Base-by-base conservation (phyloP, 2,888 invertebrate genomes). In the Yponomeuta plumbellus region DNA sequence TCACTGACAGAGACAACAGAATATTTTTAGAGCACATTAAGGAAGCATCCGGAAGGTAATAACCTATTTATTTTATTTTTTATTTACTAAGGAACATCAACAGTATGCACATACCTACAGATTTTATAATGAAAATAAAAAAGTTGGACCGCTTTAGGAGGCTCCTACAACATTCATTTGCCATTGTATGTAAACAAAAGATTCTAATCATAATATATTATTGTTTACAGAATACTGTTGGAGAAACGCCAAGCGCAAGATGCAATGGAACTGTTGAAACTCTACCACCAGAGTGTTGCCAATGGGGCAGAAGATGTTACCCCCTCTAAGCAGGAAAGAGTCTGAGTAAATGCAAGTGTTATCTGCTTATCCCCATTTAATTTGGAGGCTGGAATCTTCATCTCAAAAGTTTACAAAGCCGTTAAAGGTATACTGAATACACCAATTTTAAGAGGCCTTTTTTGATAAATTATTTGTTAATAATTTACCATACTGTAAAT, bases 221-320 rank as follows among this genome's bases (percentile, higher is more conserved):
- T 52, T 52, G 44, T 52, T 83, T 87, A 70, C 85, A 94, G 94
- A 80, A 93, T 94, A 83, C 88, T 96, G 74, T 93, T 94, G 76
- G 97, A 97, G 80, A 96, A 96, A 84, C 93, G 96, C 70, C 96
- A 96, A 87, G 96, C 96, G 64, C 95, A 96, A 86, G 96, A 97
- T 89, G 96, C 97, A 65, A 94, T 97, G 94, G 96, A 96, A 86
- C 91, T 97, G 80, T 89, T 97, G 78, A 95, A 96, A 85, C 86
- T 97, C 73, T 95, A 95, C 77, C 94, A 93, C 77, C 91, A 92
- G 71, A 91, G 92, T 83, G 91, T 91, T 61, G 74, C 92, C 44
- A 92, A 92, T 73, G 91, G 91, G n/a, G 73, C 83, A 11, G 92
- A 91, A 67, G 91, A 91, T 79, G 81, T 88, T n/a, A 83, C 91